These are phyloP conservation scores for Dorcus hopei DNA, from an alignment of 2,888 invertebrate genomes.

Conservation along the genomic window DNA sequence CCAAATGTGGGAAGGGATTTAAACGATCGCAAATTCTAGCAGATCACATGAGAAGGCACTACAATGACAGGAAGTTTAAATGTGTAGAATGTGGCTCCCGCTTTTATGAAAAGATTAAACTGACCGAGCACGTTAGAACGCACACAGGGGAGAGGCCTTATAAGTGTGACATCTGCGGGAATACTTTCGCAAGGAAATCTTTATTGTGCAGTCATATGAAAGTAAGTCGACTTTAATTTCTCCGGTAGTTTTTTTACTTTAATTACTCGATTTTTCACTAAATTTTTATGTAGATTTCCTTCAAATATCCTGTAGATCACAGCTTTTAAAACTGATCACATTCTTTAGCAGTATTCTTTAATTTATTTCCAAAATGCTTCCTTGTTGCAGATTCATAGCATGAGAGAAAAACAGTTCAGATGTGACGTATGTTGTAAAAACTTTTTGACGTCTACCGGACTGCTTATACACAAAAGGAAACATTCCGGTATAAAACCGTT, in stretches of 20 bases:
- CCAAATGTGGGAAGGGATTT: constrained; percentile 48
- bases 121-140: constrained; percentile 51
- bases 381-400: constrained; percentile 10
- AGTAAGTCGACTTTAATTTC: background rate
- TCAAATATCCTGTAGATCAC: too few species aligned
- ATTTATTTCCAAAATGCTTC: background rate
- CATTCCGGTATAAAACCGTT: constrained; percentile 38
- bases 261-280: too few species aligned
- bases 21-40: constrained; percentile 49
- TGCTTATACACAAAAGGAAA: constrained; percentile 15
- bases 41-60: constrained; percentile 48
- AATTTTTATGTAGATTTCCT: too few species aligned
- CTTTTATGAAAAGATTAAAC: constrained; percentile 49
- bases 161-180: constrained; percentile 49
- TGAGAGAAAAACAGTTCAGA: constrained; percentile 10
- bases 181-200: constrained; percentile 40
- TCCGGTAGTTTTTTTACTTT: too few species aligned
- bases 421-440: constrained; percentile 17
- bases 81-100: constrained; percentile 50
- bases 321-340: too few species aligned
- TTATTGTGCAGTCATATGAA: constrained; percentile 6
- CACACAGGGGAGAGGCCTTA: constrained; percentile 51
- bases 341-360: too few species aligned
- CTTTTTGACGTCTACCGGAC: background rate
- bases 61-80: constrained; percentile 48